Evolutionary conservation across 2,113 vertebrate genomes (phyloP), one percentile per base, ranked within the genome.

Genomic region (Sylvia atricapilla): DNA sequence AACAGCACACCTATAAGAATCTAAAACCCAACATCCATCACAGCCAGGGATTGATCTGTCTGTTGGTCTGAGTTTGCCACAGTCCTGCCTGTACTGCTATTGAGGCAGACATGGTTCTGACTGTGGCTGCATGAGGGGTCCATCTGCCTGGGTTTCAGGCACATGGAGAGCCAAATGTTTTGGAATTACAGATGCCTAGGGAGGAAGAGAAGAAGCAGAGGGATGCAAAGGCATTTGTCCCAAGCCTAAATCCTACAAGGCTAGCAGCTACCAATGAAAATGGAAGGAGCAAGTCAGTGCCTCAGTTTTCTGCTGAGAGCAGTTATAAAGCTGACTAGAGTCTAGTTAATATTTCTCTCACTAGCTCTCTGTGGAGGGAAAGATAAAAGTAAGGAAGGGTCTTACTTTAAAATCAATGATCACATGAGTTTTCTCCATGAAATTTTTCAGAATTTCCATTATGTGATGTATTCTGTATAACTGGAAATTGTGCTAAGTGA

Each of bases 381-480:
- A 59, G 53, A n/a, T 59, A 89, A 77, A 84, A 89, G 5, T 0
- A 4, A 79, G 19, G 67, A 94, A 74, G 27, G 35, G 2, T 81
- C 35, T 86, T 74, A 69, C 67, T 94, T 88, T 66, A 52, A 78
- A 93, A 80, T 73, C 33, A 70, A 28, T 47, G 24, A 56, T 77
- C 33, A 47, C 39, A 56, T 56, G 33, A 80, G 20, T 81, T 91
- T 89, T 6, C 31, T 50, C 4, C 22, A 37, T 20, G 17, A 85
- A 55, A n/a, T 64, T 89, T 67, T 94, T 84, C 73, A 87, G 69
- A 84, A 89, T 95, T 96, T 95, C 77, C 74, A 95, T 81, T 95
- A 82, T 87, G 49, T 79, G 81, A 72, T 59, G 6, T 41, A 44
- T 72, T 94, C 80, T 47, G 49, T 64, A 76, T 81, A 96, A 84